Percentiles rank a stretch among this genome's conserved stretches.
Conservation (phyloP, 2,888 invertebrate genomes). For the Dryadula phaetusa region DNA sequence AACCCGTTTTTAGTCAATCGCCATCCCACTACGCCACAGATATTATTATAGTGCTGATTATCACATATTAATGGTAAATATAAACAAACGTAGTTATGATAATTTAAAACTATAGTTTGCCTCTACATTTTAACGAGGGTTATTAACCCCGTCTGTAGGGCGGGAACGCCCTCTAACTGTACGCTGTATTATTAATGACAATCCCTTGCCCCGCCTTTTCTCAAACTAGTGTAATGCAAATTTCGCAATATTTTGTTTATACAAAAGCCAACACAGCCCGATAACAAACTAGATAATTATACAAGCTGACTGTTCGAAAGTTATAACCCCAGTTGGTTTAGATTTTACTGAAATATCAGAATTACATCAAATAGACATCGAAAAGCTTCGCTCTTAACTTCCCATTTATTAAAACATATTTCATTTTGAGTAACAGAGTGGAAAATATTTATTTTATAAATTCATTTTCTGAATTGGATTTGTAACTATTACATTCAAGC, state of each 20-base stretch:
- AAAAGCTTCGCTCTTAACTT: too few relatives aligned
- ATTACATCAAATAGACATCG: neutral
- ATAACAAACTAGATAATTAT: slow-evolving; percentile 49
- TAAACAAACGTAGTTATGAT: slow-evolving; percentile 29
- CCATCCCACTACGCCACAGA: too few relatives aligned
- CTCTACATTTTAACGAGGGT: slow-evolving; percentile 60
- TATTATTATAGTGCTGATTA: neutral
- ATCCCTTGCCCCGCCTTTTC: slow-evolving; percentile 72
- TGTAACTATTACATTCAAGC: too few relatives aligned
- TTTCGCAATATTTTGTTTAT: slow-evolving; percentile 77
- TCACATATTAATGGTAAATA: neutral
- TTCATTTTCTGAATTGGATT: too few relatives aligned
- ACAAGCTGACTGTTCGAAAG: slow-evolving; percentile 39
- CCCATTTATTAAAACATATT: too few relatives aligned
- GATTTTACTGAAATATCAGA: neutral
- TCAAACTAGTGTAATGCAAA: slow-evolving; percentile 76
- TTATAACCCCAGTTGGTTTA: slow-evolving; percentile 35
- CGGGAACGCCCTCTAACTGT: slow-evolving; percentile 75
- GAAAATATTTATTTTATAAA: too few relatives aligned
- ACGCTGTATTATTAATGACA: slow-evolving; percentile 82
- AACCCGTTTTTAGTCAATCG: too few relatives aligned
- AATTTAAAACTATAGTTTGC: slow-evolving; percentile 59
- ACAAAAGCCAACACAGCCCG: slow-evolving; percentile 51
- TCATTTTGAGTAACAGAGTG: too few relatives aligned
- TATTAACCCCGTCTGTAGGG: slow-evolving; percentile 74